Evolutionary conservation across 2,113 vertebrate genomes (phyloP).

Genomic region (Coptodon bakossiorum): DNA sequence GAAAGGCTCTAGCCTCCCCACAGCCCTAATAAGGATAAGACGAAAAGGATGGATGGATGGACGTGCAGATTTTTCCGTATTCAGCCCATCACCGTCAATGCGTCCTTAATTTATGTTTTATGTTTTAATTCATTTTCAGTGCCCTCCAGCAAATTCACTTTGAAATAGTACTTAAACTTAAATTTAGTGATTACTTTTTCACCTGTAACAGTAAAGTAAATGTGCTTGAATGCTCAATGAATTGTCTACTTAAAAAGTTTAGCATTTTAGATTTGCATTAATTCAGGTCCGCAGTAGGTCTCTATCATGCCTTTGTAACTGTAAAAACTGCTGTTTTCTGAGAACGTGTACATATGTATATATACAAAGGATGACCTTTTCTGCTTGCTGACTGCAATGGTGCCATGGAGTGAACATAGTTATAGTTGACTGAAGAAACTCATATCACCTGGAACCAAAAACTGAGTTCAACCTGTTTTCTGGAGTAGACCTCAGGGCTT

Average conservation of each 20-base stretch:
- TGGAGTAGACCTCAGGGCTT: not conserved
- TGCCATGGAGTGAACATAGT: not conserved
- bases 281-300: not conserved
- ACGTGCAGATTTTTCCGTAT: not conserved
- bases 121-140: not conserved
- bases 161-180: not conserved
- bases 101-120: not conserved
- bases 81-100: not conserved
- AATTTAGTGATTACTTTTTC: not conserved
- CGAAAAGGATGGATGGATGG: accelerated
- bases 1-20: not conserved
- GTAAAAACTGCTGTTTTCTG: not conserved
- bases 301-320: not conserved
- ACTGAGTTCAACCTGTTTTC: not conserved
- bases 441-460: not conserved
- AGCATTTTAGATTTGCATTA: not conserved
- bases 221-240: not conserved
- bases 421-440: not conserved
- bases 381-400: not conserved
- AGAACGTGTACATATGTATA: not conserved
- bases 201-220: not conserved
- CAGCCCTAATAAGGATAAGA: not conserved
- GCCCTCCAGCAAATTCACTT: not conserved
- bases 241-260: not conserved
- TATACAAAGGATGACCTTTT: not conserved